phyloP scores from a whole-genome alignment of 2,888 invertebrate genomes.

The Drosophila leonis region DNA sequence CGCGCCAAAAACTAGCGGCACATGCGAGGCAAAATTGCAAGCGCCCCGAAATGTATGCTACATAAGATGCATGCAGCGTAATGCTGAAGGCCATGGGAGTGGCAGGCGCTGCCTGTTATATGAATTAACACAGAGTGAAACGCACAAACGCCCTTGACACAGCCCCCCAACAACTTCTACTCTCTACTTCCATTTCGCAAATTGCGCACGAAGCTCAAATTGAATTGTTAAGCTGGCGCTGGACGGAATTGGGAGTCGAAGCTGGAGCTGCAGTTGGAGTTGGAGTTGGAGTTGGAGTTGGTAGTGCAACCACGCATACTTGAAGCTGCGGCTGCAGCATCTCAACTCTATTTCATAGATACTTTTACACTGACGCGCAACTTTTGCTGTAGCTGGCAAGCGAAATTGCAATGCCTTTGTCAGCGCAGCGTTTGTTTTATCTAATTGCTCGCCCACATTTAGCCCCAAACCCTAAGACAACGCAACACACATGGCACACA shows the following conservation, averaged over 20 bases:
- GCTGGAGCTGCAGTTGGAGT: slow-evolving; percentile 5
- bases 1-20: slow-evolving; percentile 17
- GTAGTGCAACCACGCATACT: slow-evolving; percentile 67
- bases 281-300: neutral
- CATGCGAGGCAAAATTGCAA: slow-evolving; percentile 7
- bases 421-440: slow-evolving; percentile 81
- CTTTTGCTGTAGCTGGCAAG: slow-evolving; percentile 75
- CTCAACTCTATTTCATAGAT: slow-evolving; percentile 71
- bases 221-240: slow-evolving; percentile 67
- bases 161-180: neutral
- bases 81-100: slow-evolving; percentile 32
- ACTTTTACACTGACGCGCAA: slow-evolving; percentile 72
- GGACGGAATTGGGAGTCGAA: slow-evolving; percentile 6
- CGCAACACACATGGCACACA: slow-evolving; percentile 8
- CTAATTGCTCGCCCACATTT: slow-evolving; percentile 64
- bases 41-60: slow-evolving; percentile 30
- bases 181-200: slow-evolving; percentile 63
- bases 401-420: slow-evolving; percentile 81
- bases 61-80: slow-evolving; percentile 33
- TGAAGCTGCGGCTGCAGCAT: slow-evolving; percentile 66
- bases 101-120: slow-evolving; percentile 65
- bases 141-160: slow-evolving; percentile 48
- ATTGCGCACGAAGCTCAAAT: slow-evolving; percentile 81
- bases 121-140: slow-evolving; percentile 73
- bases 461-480: neutral